phyloP scores from a whole-genome alignment of 2,797 vertebrate genomes.

The Fundulus diaphanus region DNA sequence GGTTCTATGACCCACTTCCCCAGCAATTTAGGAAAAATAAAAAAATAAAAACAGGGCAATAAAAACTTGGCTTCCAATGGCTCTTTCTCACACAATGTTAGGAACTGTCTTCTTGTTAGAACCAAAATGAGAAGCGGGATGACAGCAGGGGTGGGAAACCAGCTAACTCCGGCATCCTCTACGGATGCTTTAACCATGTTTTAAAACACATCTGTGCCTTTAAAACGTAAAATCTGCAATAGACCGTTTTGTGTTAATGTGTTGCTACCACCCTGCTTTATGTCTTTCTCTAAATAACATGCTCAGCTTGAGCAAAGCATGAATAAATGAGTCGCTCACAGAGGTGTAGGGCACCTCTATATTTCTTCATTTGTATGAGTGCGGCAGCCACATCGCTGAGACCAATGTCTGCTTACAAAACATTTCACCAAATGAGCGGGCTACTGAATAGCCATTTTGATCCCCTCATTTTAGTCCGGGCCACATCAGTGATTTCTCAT shows the following conservation, averaged over 20 bases:
- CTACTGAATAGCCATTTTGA: slow-evolving; percentile 43
- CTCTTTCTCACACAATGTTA: slow-evolving; percentile 41
- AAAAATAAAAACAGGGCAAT: slow-evolving; percentile 23
- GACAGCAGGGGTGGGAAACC: slow-evolving; percentile 40
- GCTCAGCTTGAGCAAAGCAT: slow-evolving; percentile 16
- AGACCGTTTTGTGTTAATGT: not conserved
- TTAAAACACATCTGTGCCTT: slow-evolving; percentile 58
- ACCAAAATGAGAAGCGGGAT: slow-evolving; percentile 44
- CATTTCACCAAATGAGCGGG: slow-evolving; percentile 11
- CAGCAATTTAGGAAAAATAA: slow-evolving; percentile 21
- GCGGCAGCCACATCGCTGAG: not conserved
- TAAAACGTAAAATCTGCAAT: slow-evolving; percentile 34
- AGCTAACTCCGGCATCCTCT: slow-evolving; percentile 53
- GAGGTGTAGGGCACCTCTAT: not conserved
- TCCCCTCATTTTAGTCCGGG: slow-evolving; percentile 53
- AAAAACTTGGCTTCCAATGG: slow-evolving; percentile 39
- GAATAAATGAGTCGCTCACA: slow-evolving; percentile 1
- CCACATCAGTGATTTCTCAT: slow-evolving; percentile 44
- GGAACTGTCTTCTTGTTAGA: slow-evolving; percentile 50
- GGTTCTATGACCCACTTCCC: slow-evolving; percentile 67
- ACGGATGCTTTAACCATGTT: slow-evolving; percentile 50
- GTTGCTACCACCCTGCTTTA: not conserved
- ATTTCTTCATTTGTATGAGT: slow-evolving; percentile 12
- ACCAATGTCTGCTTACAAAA: slow-evolving; percentile 1
- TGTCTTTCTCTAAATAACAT: slow-evolving; percentile 17